These are phyloP conservation scores for Rhynchophorus ferrugineus DNA, from an alignment of 1,140 invertebrate genomes.

Conservation along the genomic window DNA sequence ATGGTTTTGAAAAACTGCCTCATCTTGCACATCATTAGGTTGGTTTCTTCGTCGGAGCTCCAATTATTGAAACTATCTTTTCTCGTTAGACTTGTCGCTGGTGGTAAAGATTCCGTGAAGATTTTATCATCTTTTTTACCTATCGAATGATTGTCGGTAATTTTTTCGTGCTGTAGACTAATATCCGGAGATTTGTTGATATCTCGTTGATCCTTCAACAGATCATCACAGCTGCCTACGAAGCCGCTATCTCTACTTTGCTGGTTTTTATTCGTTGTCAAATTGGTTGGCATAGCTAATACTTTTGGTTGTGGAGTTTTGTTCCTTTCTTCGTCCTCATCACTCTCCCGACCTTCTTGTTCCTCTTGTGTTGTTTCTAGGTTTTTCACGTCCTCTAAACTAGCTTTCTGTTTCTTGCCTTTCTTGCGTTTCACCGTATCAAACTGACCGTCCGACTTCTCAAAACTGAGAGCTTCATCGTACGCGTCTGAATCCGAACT, in stretches of 20 bases:
- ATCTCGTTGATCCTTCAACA: conserved; percentile 57
- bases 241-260: conserved; percentile 81
- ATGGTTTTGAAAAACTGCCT: conserved; percentile 84
- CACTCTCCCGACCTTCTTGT: conserved; percentile 38
- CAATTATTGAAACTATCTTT: conserved; percentile 90
- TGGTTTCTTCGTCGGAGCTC: conserved; percentile 89
- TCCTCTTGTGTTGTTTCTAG: conserved; percentile 46
- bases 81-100: conserved; percentile 54
- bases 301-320: conserved; percentile 57
- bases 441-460: conserved; percentile 63
- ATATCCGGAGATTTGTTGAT: conserved; percentile 20
- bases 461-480: conserved; percentile 59
- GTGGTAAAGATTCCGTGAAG: conserved; percentile 33
- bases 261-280: conserved; percentile 54
- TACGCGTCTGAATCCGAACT: conserved; percentile 70
- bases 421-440: conserved; percentile 81
- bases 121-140: conserved; percentile 41
- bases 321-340: conserved; percentile 49
- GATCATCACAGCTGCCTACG: conserved; percentile 78
- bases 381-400: conserved; percentile 45
- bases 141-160: conserved; percentile 49
- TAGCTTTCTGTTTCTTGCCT: conserved; percentile 49
- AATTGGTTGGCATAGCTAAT: conserved; percentile 44
- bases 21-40: conserved; percentile 92
- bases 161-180: conserved; percentile 44